These are phyloP conservation scores for Plotosus lineatus DNA, from an alignment of 2,113 vertebrate species.

Conservation along the genomic window DNA sequence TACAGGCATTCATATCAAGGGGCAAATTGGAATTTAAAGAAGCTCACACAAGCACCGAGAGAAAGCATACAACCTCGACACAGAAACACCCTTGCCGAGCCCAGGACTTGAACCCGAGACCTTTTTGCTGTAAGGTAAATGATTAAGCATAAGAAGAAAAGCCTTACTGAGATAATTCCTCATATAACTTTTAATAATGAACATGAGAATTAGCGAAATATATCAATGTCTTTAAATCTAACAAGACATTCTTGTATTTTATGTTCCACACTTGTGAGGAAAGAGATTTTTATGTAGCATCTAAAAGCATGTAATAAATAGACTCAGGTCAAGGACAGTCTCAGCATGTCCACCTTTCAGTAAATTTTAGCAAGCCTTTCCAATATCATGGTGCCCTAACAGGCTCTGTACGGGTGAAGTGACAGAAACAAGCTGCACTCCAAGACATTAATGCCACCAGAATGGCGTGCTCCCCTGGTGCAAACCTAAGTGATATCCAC, in stretches of 20 bases:
- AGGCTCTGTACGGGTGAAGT: slow-evolving; percentile 18
- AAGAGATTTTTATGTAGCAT: not conserved
- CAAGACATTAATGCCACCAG: slow-evolving; percentile 46
- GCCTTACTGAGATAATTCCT: not conserved
- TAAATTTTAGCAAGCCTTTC: slow-evolving; percentile 63
- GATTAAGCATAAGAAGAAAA: too few species aligned
- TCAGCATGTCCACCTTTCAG: slow-evolving; percentile 33
- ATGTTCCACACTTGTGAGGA: not conserved
- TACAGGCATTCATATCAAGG: too few species aligned
- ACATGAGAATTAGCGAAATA: not conserved
- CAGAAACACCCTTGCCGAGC: too few species aligned
- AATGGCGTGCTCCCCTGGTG: slow-evolving; percentile 29
- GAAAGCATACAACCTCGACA: too few species aligned
- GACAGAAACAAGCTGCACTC: slow-evolving; percentile 46
- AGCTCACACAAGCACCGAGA: too few species aligned
- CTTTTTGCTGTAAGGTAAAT: too few species aligned
- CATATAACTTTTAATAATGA: not conserved
- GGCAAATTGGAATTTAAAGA: too few species aligned
- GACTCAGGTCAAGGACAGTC: slow-evolving; percentile 45
- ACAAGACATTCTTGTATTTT: not conserved
- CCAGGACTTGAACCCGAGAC: too few species aligned
- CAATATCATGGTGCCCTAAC: slow-evolving; percentile 59
- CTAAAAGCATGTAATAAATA: slow-evolving; percentile 45
- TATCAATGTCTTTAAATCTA: not conserved
- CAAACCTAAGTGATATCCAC: slow-evolving; percentile 31